Evolutionary conservation across 2,888 invertebrate genomes (phyloP).

Genomic region (Aleiodes alternator): DNA sequence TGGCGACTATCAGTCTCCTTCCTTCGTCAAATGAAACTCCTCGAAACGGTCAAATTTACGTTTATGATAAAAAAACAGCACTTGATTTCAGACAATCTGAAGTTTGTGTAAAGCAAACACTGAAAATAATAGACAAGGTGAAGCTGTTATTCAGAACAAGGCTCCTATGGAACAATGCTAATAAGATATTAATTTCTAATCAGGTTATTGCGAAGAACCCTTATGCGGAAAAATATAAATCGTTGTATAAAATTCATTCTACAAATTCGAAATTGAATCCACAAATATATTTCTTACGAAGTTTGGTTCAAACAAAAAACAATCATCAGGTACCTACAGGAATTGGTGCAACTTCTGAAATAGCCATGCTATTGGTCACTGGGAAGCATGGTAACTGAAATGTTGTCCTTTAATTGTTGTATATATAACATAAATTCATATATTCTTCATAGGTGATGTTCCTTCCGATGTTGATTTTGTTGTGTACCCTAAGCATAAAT

Average conservation of each 20-base stretch:
- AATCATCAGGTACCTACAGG: not conserved
- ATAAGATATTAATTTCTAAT: no score
- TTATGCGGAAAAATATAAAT: not conserved
- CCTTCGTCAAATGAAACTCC: not conserved
- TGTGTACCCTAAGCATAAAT: not conserved
- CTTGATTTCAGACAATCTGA: not conserved
- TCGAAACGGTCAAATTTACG: not conserved
- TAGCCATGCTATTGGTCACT: not conserved
- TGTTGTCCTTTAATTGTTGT: no score
- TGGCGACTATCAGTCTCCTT: no score
- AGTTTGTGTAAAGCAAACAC: not conserved
- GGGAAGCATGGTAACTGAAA: not conserved
- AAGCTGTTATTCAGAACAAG: no score
- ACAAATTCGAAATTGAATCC: not conserved
- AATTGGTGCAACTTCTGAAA: not conserved
- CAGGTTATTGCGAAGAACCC: not conserved
- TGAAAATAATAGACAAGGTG: not conserved
- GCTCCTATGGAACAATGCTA: no score
- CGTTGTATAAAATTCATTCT: not conserved
- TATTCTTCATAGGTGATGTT: not conserved
- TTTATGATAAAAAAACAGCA: not conserved
- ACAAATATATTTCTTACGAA: not conserved
- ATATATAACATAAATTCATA: no score
- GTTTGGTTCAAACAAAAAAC: not conserved
- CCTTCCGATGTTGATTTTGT: not conserved